Percentiles rank a stretch among this genome's conserved stretches.
These are phyloP conservation scores for Bembecia ichneumoniformis DNA, from an alignment of 2,888 invertebrate species.

Conservation along the genomic window DNA sequence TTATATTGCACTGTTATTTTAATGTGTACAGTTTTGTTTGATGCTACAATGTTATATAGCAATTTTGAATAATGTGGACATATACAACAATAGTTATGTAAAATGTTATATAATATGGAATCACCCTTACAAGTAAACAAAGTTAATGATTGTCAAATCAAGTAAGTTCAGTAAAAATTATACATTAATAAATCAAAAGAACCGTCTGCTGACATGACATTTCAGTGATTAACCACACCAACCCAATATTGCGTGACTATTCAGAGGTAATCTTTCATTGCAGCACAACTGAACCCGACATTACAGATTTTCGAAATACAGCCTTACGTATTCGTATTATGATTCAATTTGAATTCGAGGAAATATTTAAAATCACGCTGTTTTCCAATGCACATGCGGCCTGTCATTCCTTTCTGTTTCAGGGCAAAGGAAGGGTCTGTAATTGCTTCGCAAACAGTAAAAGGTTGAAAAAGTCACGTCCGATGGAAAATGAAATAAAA, in stretches of 20 bases:
- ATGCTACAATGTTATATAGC: no score
- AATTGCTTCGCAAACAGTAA: constrained; percentile 48
- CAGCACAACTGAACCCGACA: neutral
- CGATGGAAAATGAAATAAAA: constrained; percentile 23
- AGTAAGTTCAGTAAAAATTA: no score
- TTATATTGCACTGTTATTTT: no score
- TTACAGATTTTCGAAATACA: neutral
- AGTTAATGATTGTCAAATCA: no score
- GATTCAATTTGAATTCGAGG: constrained; percentile 2
- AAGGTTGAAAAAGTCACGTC: constrained; percentile 37
- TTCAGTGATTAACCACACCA: neutral
- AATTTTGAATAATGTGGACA: no score
- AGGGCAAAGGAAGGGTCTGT: constrained; percentile 23
- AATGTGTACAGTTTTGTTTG: no score
- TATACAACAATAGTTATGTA: no score
- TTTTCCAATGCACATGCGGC: constrained; percentile 18
- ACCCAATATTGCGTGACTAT: constrained; percentile 25
- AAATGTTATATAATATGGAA: no score
- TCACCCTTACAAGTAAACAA: no score
- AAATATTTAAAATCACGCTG: constrained; percentile 3
- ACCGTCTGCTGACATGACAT: neutral
- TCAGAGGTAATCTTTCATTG: constrained; percentile 20
- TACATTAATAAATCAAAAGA: neutral
- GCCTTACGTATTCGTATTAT: constrained; percentile 3
- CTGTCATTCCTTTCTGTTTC: constrained; percentile 13